Evolutionary conservation across 2,888 invertebrate species (phyloP).

Genomic region (Troides helena): DNA sequence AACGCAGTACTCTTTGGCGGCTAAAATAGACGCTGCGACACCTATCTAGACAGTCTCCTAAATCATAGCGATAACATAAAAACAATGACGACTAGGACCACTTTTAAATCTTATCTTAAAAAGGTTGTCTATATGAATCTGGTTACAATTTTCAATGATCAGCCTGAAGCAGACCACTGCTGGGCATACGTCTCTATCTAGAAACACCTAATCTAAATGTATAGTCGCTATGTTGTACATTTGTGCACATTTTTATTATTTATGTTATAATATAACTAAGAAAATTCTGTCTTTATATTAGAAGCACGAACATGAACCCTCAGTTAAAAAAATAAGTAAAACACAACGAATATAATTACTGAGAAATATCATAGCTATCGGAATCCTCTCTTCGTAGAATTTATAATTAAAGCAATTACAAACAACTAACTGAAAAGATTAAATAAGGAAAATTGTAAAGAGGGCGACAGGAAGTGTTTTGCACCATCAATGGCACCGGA

Average conservation of each 20-base stretch:
- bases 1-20: no score
- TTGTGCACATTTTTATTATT: neutral
- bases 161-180: no score
- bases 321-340: neutral
- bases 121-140: no score
- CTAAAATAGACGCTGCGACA: no score
- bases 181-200: neutral
- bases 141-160: no score
- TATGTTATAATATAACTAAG: neutral
- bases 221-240: no score
- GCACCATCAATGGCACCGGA: conserved; percentile 15
- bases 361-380: conserved; percentile 10
- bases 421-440: neutral
- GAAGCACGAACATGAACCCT: neutral
- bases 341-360: conserved; percentile 9
- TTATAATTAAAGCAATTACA: conserved; percentile 12
- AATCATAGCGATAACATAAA: no score
- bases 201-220: neutral
- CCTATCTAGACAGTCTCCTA: no score
- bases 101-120: no score
- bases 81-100: no score
- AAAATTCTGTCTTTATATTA: neutral
- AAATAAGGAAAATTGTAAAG: conserved; percentile 23
- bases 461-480: conserved; percentile 13
- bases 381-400: conserved; percentile 7